Base-by-base conservation (phyloP, 2,113 vertebrate genomes). In the Numida meleagris region DNA sequence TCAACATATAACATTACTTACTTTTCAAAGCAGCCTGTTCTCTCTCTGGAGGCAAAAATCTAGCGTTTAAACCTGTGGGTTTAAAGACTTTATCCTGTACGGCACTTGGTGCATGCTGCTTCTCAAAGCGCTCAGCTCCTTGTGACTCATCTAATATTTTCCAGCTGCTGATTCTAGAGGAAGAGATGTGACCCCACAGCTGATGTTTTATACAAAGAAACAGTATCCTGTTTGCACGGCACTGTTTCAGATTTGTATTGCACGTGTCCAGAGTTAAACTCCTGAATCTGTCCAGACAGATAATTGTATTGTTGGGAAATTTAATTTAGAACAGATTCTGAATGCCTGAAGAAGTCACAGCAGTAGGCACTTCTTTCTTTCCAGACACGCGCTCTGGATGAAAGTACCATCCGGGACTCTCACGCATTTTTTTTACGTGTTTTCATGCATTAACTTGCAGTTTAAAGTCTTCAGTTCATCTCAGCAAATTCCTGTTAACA, bases 91-190 rank as follows among this genome's bases (percentile, higher is more conserved):
- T 31, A 78, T 14, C 12, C 29, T 74, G 20, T 76, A 65, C 75
- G 12, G 57, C 73, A 66, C 36, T 93, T 66, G 9, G 19, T 74
- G 25, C 5, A 1, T 36, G 34, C 38, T 80, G 53, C 72, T 74
- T 82, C 94, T 55, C 87, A 89, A 78, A 94, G 29, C 68, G 83
- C 42, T 62, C 92, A 75, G 2, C 33, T 61, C 58, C 76, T 88
- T 84, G 57, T 95, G 95, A 94, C 78, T 96, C 87, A 94, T 87
- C 59, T 92, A 90, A 88, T 92, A 74, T 86, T 92, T 88, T 90
- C 87, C 96, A 96, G 79, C 93, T 94, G 88, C 73, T 53, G 77
- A 87, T 95, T 92, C 78, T 71, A 89, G 76, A 94, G 87, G 82
- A 95, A 95, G 42, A 95, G 40, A 94, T 65, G 61, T 83, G 88